Conservation (phyloP, 2,888 invertebrate species). For the Archips crataeganus region DNA sequence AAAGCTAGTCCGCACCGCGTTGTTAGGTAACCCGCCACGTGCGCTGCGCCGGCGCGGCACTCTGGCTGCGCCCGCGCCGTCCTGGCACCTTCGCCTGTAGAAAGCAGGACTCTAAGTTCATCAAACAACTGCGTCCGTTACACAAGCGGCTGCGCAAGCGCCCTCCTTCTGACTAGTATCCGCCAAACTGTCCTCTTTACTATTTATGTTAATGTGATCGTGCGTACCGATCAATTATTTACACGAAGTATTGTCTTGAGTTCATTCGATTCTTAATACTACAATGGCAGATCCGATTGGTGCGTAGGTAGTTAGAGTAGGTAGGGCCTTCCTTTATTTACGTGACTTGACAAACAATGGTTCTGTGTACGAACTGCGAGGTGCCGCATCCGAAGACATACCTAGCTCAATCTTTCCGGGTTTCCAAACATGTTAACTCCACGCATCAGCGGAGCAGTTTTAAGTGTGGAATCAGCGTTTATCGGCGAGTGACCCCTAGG, state of each 20-base stretch:
- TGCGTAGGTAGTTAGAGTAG: no score
- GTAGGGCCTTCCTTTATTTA: no score
- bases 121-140: conserved; percentile 26
- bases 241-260: neutral
- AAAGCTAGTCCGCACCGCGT: conserved; percentile 28
- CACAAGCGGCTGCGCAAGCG: conserved; percentile 27
- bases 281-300: neutral
- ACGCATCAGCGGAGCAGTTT: no score
- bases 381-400: no score
- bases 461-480: no score
- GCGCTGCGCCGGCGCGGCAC: neutral
- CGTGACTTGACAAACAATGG: no score
- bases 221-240: neutral
- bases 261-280: neutral
- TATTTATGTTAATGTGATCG: neutral
- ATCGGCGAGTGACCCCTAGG: neutral
- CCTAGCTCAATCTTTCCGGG: no score
- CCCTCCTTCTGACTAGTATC: conserved; percentile 29
- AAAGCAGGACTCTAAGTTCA: conserved; percentile 20
- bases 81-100: neutral
- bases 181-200: conserved; percentile 21
- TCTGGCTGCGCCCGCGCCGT: neutral
- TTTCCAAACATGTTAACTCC: no score
- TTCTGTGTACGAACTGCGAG: no score
- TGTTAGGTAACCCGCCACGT: conserved; percentile 17